phyloP scores from a whole-genome alignment of 2,888 invertebrate species.

The Catocala fraxini region DNA sequence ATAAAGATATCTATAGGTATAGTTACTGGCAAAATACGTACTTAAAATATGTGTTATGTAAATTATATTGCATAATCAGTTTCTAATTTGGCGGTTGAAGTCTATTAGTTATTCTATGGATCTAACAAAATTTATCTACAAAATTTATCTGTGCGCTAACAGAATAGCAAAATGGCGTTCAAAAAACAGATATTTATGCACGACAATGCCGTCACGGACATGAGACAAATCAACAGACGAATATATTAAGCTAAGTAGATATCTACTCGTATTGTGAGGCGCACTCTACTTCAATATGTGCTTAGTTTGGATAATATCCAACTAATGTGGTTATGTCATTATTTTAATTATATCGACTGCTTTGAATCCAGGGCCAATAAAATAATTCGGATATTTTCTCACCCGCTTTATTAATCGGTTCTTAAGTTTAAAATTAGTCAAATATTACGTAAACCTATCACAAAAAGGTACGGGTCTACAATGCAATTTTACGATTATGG shows the following conservation, averaged over 20 bases:
- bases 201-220: constrained; percentile 33
- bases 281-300: background rate
- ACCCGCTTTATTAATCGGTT: background rate
- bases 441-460: background rate
- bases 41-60: background rate
- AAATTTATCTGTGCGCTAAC: constrained; percentile 40
- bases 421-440: background rate
- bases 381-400: constrained; percentile 17
- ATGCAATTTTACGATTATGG: background rate
- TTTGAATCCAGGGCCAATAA: constrained; percentile 18
- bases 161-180: constrained; percentile 42
- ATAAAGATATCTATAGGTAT: too few relatives aligned
- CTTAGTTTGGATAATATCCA: constrained; percentile 3
- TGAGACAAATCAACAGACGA: constrained; percentile 31
- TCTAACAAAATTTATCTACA: constrained; percentile 36
- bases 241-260: constrained; percentile 23
- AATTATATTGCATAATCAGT: constrained; percentile 23
- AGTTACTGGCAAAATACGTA: background rate
- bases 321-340: background rate
- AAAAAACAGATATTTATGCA: constrained; percentile 42
- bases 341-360: constrained; percentile 12
- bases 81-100: constrained; percentile 34
- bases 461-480: background rate
- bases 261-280: background rate
- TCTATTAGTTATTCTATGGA: constrained; percentile 35